A percentile compares a stretch with the other conserved stretches of the same genome.
phyloP scores from a whole-genome alignment of 2,113 vertebrate genomes.

The Megatriorchis doriae region DNA sequence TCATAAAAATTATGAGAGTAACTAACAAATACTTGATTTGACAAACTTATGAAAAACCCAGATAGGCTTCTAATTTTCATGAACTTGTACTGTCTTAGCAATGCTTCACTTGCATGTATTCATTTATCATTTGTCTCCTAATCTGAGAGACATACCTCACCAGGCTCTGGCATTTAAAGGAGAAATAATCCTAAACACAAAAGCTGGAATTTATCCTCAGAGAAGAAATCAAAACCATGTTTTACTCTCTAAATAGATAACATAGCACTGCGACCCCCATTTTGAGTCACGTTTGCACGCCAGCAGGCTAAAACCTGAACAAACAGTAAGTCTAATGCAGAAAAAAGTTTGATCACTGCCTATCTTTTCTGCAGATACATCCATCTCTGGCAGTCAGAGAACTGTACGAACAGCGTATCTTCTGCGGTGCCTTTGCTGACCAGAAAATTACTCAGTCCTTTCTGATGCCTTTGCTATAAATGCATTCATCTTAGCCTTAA shows the following conservation, averaged over 20 bases:
- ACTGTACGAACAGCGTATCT: background rate
- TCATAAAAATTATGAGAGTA: background rate
- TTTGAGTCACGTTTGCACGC: rapidly evolving
- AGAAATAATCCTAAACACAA: background rate
- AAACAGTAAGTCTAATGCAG: background rate
- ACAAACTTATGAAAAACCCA: background rate
- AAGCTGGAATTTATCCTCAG: background rate
- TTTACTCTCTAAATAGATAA: background rate
- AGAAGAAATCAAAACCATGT: background rate
- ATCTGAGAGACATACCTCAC: background rate
- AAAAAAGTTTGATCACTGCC: background rate
- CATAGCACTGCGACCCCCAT: background rate
- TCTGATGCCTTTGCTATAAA: background rate
- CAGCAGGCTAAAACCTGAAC: background rate
- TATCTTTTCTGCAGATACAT: background rate
- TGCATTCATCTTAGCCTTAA: background rate
- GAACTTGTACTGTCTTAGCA: background rate
- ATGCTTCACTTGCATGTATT: background rate
- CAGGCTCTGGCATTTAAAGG: background rate
- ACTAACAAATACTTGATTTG: background rate
- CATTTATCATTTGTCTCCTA: background rate
- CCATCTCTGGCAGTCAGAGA: background rate
- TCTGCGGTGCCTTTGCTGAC: background rate
- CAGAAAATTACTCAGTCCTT: background rate
- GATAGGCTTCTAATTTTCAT: background rate